Evolutionary conservation across 2,113 vertebrate species (phyloP), one percentile per base, ranked within the genome.

Genomic region (Mormyrus lacerda): DNA sequence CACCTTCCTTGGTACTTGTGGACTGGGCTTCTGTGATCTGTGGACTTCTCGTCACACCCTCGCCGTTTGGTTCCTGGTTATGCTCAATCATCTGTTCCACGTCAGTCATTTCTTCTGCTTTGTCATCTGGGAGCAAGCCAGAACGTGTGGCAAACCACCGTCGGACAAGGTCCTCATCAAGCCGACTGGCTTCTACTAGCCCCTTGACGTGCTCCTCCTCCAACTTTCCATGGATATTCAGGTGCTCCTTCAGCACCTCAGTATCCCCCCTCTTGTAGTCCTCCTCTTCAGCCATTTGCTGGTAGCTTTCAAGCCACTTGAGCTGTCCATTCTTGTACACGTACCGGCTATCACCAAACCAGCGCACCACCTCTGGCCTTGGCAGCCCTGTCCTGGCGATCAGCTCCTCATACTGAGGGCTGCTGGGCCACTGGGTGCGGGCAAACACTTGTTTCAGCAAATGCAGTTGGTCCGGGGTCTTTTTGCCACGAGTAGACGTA

Each of bases 331-430:
- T 99, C 95, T 99, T 99, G 90, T 97, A 97, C 91, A 97, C 97
- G 0, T 99, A 99, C 1, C 98, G 97, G 90, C 96, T 97, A 92
- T 98, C 98, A 17, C 98, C 98, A 0, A 99, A 99, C 98, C 98
- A 99, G 92, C 98, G 98, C 88, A 99, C 98, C 88, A 99, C 97
- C 91, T 99, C 98, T 0, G 97, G 95, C 53, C 98, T 94, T 0
- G 97, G 95, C 92, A 99, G 95, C 45, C 97, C 97, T 0, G 97
- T 97, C 85, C 95, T 95, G 17, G 96, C 94, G 91, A 97, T 95
- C 48, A 99, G 94, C 50, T 96, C 93, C 0, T 99, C 98, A 0
- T 99, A 99, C 93, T 99, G 97, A 82, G 97, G 92, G 84, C 95
- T 97, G 27, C 96, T 97, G 44, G 98, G 98, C 95, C 98, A 98